phyloP scores from a whole-genome alignment of 1,140 invertebrate genomes.

The Temnothorax nylanderi region DNA sequence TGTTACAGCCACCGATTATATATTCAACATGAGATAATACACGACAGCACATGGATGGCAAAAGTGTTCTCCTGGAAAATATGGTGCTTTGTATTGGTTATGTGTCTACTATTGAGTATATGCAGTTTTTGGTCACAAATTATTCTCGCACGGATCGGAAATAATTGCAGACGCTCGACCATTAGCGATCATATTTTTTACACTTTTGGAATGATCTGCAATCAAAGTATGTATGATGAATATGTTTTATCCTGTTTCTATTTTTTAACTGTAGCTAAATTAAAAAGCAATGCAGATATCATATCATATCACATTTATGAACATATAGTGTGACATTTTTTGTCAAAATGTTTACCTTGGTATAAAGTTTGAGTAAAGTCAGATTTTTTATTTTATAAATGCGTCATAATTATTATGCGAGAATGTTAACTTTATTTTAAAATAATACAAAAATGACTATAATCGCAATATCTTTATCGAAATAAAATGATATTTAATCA shows the following conservation, averaged over 20 bases:
- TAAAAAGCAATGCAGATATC: background rate
- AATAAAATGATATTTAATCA: background rate
- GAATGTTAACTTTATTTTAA: background rate
- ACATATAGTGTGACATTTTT: too few relatives aligned
- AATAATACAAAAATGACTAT: background rate
- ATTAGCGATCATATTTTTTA: conserved; percentile 29
- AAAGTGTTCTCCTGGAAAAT: conserved; percentile 20
- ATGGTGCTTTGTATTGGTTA: conserved; percentile 12
- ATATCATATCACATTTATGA: too few relatives aligned
- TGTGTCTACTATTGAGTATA: background rate
- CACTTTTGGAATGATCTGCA: conserved; percentile 42
- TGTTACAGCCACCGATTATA: conserved; percentile 18
- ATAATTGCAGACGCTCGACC: background rate
- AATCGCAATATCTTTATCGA: background rate
- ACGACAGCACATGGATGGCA: conserved; percentile 7
- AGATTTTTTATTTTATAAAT: background rate
- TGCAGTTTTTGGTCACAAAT: conserved; percentile 16
- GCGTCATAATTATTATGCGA: background rate
- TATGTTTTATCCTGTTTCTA: background rate
- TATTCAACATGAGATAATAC: background rate
- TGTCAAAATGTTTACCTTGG: too few relatives aligned
- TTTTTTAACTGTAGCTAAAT: background rate
- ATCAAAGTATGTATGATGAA: conserved; percentile 31
- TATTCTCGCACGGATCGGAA: background rate
- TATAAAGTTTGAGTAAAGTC: too few relatives aligned